phyloP scores from a whole-genome alignment of 1,140 invertebrate species.

The Ephestia elutella region DNA sequence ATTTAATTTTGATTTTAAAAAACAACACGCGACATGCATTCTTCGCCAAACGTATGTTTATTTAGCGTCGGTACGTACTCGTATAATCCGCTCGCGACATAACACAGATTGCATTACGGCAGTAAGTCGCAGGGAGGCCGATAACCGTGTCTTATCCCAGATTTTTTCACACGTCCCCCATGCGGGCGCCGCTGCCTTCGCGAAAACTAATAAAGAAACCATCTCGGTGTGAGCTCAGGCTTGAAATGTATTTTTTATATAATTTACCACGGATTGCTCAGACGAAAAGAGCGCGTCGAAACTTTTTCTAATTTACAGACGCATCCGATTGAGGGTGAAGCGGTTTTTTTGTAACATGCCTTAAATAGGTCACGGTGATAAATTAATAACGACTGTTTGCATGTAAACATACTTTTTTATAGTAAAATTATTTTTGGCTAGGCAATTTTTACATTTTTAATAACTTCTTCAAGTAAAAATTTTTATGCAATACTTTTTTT shows the following conservation, averaged over 20 bases:
- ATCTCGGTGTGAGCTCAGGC: slow-evolving; percentile 67
- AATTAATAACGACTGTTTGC: too few relatives aligned
- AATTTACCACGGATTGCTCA: slow-evolving; percentile 68
- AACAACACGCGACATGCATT: too few relatives aligned
- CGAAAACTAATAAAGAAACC: slow-evolving; percentile 74
- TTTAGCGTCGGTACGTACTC: neutral
- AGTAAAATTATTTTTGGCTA: too few relatives aligned
- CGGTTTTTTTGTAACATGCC: neutral
- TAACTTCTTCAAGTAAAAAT: too few relatives aligned
- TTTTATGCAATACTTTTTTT: too few relatives aligned
- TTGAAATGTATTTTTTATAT: slow-evolving; percentile 74
- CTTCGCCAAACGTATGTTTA: too few relatives aligned
- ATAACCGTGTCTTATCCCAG: slow-evolving; percentile 62
- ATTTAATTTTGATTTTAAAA: too few relatives aligned
- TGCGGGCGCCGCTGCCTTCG: slow-evolving; percentile 27
- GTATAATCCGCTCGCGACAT: slow-evolving; percentile 64
- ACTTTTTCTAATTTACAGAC: neutral
- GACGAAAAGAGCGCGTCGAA: slow-evolving; percentile 36
- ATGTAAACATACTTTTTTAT: too few relatives aligned
- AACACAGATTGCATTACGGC: slow-evolving; percentile 70
- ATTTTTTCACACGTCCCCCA: slow-evolving; percentile 70
- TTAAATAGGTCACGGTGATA: too few relatives aligned
- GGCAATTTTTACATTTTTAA: too few relatives aligned
- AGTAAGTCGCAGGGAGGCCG: slow-evolving; percentile 62
- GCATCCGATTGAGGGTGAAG: neutral